phyloP scores from a whole-genome alignment of 1,140 invertebrate species.

The Trachymyrmex cornetzi region DNA sequence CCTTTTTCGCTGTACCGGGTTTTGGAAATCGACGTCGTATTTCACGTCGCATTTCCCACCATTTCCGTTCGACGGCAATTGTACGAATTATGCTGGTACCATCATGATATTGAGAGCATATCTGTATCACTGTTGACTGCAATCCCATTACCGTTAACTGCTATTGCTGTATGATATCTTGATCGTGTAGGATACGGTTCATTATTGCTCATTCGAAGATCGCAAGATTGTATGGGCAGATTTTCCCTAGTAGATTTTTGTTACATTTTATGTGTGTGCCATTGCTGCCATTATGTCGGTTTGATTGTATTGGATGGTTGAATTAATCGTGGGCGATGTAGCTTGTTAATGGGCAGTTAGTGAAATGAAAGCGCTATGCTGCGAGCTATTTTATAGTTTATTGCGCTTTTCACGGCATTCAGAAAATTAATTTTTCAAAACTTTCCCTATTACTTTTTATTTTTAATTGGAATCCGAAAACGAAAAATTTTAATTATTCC shows the following conservation, averaged over 20 bases:
- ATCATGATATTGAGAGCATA: slow-evolving; percentile 30
- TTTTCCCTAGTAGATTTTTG: neutral
- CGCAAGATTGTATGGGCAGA: neutral
- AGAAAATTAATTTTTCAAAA: slow-evolving; percentile 5
- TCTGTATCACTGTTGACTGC: slow-evolving; percentile 34
- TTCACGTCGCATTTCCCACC: slow-evolving; percentile 13
- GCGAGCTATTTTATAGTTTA: neutral
- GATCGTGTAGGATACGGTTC: neutral
- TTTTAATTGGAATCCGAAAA: slow-evolving; percentile 4
- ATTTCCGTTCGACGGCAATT: slow-evolving; percentile 20
- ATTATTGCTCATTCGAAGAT: slow-evolving; percentile 1
- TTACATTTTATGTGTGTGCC: neutral
- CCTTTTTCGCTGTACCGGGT: neutral
- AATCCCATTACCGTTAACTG: slow-evolving; percentile 44
- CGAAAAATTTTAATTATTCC: slow-evolving; percentile 15
- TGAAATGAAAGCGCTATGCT: neutral
- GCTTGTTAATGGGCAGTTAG: slow-evolving; percentile 37
- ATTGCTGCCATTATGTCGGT: neutral
- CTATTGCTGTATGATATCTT: slow-evolving; percentile 25
- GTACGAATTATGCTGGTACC: slow-evolving; percentile 52
- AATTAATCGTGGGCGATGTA: slow-evolving; percentile 26
- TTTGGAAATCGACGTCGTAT: slow-evolving; percentile 28
- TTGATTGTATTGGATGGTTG: neutral
- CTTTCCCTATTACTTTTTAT: neutral
- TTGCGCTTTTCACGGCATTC: neutral